Evolutionary conservation across 2,888 invertebrate genomes (phyloP).

Genomic region (Glaucopsyche alexis): DNA sequence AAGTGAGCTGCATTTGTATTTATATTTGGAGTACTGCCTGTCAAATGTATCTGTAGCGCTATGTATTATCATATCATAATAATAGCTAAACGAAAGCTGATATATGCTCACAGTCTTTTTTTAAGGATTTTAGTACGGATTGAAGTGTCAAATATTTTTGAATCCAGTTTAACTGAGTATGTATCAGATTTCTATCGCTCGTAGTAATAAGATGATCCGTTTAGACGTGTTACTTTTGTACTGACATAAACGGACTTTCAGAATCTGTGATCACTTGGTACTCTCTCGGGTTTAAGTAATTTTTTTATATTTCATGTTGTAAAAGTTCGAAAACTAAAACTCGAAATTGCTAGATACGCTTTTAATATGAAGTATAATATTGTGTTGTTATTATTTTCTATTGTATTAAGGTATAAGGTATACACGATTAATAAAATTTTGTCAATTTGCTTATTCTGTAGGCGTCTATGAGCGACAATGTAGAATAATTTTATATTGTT

Average conservation of each 20-base stretch:
- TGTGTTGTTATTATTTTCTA: slow-evolving; percentile 42
- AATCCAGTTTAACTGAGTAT: slow-evolving; percentile 51
- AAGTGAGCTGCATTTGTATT: slow-evolving; percentile 71
- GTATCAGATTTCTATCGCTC: slow-evolving; percentile 61
- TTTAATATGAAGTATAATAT: slow-evolving; percentile 49
- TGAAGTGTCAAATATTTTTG: slow-evolving; percentile 19
- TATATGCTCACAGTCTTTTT: slow-evolving; percentile 56
- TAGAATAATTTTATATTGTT: too few relatives aligned
- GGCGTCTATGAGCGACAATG: not conserved
- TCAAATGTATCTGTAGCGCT: slow-evolving; percentile 53
- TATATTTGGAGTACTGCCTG: slow-evolving; percentile 62
- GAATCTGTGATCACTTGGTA: slow-evolving; percentile 80
- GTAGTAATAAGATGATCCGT: slow-evolving; percentile 70
- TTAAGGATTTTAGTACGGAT: slow-evolving; percentile 21
- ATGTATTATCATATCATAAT: slow-evolving; percentile 62
- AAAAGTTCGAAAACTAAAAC: slow-evolving; percentile 53
- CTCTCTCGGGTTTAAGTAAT: slow-evolving; percentile 76
- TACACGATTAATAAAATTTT: slow-evolving; percentile 11
- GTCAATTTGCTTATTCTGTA: not conserved
- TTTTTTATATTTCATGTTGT: slow-evolving; percentile 66
- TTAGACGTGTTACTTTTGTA: slow-evolving; percentile 66
- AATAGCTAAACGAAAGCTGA: slow-evolving; percentile 58
- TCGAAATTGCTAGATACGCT: slow-evolving; percentile 59
- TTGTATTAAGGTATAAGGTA: slow-evolving; percentile 39
- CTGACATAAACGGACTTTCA: slow-evolving; percentile 70